A percentile compares a stretch with the other conserved stretches of the same genome.
Conservation (phyloP, 2,797 vertebrate species). For the Tadarida brasiliensis region DNA sequence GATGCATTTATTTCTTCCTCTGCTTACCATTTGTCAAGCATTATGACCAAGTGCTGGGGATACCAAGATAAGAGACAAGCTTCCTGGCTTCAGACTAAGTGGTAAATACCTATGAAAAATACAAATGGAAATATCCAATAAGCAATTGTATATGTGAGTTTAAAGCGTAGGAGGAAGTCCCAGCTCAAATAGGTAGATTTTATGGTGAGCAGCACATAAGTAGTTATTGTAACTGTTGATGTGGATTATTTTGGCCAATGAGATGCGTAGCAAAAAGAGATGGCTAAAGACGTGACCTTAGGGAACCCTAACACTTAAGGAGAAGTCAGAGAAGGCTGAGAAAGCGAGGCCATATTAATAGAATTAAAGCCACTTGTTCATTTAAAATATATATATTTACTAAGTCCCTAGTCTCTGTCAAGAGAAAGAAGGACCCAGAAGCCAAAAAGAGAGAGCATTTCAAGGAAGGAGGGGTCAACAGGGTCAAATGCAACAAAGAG, state of each 20-base stretch:
- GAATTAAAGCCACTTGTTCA: not conserved
- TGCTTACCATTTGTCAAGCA: not conserved
- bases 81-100: conserved; percentile 50
- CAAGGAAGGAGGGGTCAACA: not conserved
- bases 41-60: not conserved
- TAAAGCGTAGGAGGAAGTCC: not conserved
- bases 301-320: not conserved
- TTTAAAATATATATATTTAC: conserved; percentile 8
- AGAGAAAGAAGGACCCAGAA: conserved; percentile 54
- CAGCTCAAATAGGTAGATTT: not conserved
- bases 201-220: not conserved
- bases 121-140: not conserved
- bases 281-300: not conserved
- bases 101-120: not conserved
- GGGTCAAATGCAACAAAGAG: not conserved
- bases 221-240: not conserved
- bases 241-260: not conserved
- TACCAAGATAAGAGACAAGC: conserved; percentile 28
- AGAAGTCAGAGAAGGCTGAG: not conserved
- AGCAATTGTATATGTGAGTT: not conserved
- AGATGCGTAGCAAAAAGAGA: not conserved
- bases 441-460: not conserved
- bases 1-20: conserved; percentile 44
- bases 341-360: not conserved
- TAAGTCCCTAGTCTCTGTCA: conserved; percentile 37